Evolutionary conservation across 2,888 invertebrate species (phyloP), one percentile per base, ranked within the genome.

Genomic region (Dolichomitus sp.): DNA sequence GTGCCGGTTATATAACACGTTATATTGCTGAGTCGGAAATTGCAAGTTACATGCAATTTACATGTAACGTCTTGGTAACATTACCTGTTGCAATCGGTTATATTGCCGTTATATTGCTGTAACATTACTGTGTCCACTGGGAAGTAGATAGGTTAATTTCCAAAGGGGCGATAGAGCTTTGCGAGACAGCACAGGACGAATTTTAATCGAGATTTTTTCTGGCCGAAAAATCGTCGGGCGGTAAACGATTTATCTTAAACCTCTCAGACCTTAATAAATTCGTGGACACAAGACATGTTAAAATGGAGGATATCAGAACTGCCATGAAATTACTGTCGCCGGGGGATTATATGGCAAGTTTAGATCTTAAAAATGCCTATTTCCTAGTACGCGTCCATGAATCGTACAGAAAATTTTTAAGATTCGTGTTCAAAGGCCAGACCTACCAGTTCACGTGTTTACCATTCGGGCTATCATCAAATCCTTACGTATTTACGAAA

Each of bases 271-370:
- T 70, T 23, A 40, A 70, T 37, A 27, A 42, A 2, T 57, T 6
- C 14, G 40, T 70, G 5, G 19, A 17, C 37, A 23, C 70, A 5
- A 54, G 5, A 7, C 70, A 70, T 40, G 57, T 70, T 40, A 52
- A 70, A 57, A 70, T 70, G 70, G 70, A 57, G 40, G 57, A 70
- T 42, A 54, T 70, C 37, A 19, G 57, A 37, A 70, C 70, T 37
- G 42, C 57, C 4, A 27, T 23, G 19, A 70, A 59, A 33, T 30
- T 59, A 7, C 7, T 70, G 9, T 14, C 42, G 4, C 12, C 23
- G 4, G 57, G 27, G 14, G 14, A 19, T 7, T 70, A 57, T 27
- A 70, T 57, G 27, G 40, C 54, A 40, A 40, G 37, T 14, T 12
- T 57, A 14, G 70, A 70, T 23, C 33, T 70, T 14, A 57, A 42